Conservation (phyloP, 1,140 invertebrate species). For the Bombus superbus region DNA sequence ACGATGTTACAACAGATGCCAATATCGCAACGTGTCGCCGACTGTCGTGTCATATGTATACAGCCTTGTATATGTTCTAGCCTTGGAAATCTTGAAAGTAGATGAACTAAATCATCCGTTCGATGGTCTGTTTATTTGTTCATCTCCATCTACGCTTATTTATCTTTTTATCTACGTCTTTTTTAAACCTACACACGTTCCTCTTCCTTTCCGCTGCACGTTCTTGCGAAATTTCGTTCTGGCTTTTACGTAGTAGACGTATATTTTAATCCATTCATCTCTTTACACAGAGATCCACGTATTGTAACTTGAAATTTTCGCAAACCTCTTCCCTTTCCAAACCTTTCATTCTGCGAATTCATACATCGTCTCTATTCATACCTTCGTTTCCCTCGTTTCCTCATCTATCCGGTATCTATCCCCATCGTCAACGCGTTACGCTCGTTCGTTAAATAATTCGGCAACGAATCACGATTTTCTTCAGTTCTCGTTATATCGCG, state of each 20-base stretch:
- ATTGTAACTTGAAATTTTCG: too few species aligned
- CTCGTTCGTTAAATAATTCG: neutral
- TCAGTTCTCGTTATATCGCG: neutral
- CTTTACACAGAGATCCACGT: neutral
- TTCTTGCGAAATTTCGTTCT: neutral
- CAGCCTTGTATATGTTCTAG: neutral
- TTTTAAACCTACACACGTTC: neutral
- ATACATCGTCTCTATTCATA: neutral
- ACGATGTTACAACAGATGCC: neutral
- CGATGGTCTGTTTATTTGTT: neutral
- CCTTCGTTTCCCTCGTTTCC: neutral
- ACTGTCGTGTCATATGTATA: neutral
- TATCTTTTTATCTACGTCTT: neutral
- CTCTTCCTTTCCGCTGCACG: too few species aligned
- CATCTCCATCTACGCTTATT: neutral
- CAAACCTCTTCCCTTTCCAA: neutral
- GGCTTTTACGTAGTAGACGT: too few species aligned
- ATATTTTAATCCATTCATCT: neutral
- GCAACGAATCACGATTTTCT: neutral
- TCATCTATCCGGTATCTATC: too few species aligned
- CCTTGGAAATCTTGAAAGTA: conserved; percentile 5
- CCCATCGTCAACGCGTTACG: neutral
- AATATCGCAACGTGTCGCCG: neutral
- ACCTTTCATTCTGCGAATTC: neutral
- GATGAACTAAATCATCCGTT: conserved; percentile 1